These are phyloP conservation scores for Sinonovacula constricta DNA, from an alignment of 1,140 invertebrate genomes.

Conservation along the genomic window DNA sequence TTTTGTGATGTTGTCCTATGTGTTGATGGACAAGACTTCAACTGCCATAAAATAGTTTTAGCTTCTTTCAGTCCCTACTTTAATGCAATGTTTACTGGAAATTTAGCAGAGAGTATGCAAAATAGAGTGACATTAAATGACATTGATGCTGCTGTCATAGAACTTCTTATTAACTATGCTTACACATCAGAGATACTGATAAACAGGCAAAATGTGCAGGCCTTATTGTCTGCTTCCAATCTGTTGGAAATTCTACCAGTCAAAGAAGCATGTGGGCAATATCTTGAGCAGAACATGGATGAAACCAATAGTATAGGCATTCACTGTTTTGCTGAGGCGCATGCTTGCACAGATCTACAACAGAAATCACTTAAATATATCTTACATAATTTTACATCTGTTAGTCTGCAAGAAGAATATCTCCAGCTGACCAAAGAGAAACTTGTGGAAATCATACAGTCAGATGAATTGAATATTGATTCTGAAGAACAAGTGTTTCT, in stretches of 20 bases:
- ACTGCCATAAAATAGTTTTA: constrained; percentile 79
- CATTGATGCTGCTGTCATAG: constrained; percentile 79
- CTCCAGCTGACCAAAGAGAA: constrained; percentile 78
- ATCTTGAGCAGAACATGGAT: constrained; percentile 82
- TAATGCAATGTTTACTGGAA: constrained; percentile 79
- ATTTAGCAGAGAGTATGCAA: constrained; percentile 79
- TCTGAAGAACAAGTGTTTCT: constrained; percentile 81
- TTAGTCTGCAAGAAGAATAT: constrained; percentile 80
- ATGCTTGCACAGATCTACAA: constrained; percentile 80
- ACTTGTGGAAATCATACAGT: constrained; percentile 79
- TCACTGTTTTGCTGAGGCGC: constrained; percentile 82
- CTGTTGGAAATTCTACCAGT: constrained; percentile 81
- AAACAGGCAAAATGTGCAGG: constrained; percentile 80
- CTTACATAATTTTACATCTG: constrained; percentile 68
- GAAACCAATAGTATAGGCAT: constrained; percentile 82
- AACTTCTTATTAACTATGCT: constrained; percentile 80
- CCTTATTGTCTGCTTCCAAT: constrained; percentile 81
- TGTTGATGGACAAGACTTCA: constrained; percentile 78
- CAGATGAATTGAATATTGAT: constrained; percentile 80
- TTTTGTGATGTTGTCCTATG: constrained; percentile 80
- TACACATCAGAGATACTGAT: constrained; percentile 81
- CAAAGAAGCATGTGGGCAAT: constrained; percentile 81
- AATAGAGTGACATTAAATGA: constrained; percentile 80
- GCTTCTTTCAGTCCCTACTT: constrained; percentile 80
- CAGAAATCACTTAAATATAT: constrained; percentile 79